Conservation (phyloP, 2,797 vertebrate species). For the Melopsittacus undulatus region DNA sequence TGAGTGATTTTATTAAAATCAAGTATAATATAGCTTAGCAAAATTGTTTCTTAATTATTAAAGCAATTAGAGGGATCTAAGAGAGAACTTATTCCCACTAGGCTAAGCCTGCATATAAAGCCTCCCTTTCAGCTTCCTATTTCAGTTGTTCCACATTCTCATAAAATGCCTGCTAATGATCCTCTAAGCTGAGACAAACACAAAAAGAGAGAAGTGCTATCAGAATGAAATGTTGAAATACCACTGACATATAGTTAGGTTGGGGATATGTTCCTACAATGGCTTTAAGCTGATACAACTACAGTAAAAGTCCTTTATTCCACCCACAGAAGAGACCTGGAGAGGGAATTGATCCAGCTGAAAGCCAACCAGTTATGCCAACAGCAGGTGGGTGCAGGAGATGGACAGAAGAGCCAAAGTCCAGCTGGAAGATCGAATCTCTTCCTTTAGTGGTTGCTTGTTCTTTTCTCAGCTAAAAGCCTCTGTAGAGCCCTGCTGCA, state of each 20-base stretch:
- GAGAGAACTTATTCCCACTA: constrained; percentile 41
- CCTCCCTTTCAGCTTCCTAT: constrained; percentile 2
- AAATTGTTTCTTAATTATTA: constrained; percentile 65
- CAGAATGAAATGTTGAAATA: constrained; percentile 8
- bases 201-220: constrained; percentile 8
- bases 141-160: constrained; percentile 9
- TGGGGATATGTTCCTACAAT: neutral
- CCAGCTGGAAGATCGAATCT: neutral
- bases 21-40: constrained; percentile 45
- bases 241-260: neutral
- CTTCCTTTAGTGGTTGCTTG: neutral
- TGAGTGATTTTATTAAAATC: constrained; percentile 56
- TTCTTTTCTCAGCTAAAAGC: neutral
- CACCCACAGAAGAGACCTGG: neutral
- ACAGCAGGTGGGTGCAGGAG: neutral
- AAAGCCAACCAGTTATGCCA: neutral
- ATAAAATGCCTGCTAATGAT: neutral
- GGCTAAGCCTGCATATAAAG: neutral
- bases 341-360: neutral
- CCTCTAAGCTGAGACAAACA: neutral
- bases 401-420: neutral
- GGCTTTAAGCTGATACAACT: neutral
- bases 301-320: neutral
- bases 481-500: neutral
- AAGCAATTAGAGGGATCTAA: constrained; percentile 53